Percentiles rank a stretch among this genome's conserved stretches.
phyloP scores from a whole-genome alignment of 2,113 vertebrate species.

The Callithrix jacchus region DNA sequence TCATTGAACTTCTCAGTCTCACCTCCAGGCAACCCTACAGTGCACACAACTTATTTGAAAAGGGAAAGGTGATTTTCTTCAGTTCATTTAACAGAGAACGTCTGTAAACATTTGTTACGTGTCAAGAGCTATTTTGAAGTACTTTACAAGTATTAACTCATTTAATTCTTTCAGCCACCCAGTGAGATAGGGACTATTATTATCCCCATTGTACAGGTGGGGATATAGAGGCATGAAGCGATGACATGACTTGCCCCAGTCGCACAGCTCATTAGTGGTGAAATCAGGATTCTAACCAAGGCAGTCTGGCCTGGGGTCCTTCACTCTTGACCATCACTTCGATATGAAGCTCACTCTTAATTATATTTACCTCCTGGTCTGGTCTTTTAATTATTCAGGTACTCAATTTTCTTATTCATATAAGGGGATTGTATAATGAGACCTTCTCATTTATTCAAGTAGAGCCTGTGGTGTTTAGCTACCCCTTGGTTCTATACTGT shows the following conservation, averaged over 20 bases:
- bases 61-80: not conserved
- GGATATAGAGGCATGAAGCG: not conserved
- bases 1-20: not conserved
- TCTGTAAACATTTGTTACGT: not conserved
- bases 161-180: not conserved
- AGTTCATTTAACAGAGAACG: not conserved
- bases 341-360: not conserved
- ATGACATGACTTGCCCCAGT: not conserved
- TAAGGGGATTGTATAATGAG: not conserved
- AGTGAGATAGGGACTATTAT: not conserved
- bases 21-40: not conserved
- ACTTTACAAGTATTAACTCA: not conserved
- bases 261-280: not conserved
- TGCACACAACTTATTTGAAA: not conserved
- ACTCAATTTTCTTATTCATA: not conserved
- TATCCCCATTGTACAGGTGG: not conserved
- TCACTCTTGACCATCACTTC: not conserved
- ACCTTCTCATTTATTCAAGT: not conserved
- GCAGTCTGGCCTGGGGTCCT: not conserved
- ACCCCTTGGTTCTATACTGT: not conserved
- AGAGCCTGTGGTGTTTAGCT: not conserved
- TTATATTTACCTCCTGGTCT: not conserved
- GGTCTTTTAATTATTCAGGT: not conserved
- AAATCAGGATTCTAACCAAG: not conserved
- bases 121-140: not conserved